These are phyloP conservation scores for Leptarthrus brevirostris DNA, from an alignment of 2,888 invertebrate species.

Conservation along the genomic window DNA sequence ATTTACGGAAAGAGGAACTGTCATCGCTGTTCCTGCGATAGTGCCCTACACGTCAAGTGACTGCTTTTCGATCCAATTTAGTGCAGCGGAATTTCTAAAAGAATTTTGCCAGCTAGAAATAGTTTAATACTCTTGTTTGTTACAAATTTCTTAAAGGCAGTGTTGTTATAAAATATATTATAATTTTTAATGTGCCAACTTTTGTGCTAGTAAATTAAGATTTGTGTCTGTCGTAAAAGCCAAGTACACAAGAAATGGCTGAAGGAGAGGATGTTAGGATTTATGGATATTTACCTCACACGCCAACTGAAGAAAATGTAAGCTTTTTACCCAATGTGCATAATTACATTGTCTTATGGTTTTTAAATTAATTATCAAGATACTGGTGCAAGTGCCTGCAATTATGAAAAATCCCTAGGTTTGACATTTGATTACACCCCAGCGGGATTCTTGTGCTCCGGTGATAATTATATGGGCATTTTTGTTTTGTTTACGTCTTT, in stretches of 20 bases:
- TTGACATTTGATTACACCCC: conserved; percentile 18
- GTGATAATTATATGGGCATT: conserved; percentile 12
- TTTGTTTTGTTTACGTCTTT: no score
- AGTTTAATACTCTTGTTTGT: no score
- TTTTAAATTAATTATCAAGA: conserved; percentile 18
- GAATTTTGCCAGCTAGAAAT: neutral
- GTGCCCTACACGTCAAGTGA: conserved; percentile 35
- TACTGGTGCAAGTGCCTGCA: neutral
- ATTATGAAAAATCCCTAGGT: neutral
- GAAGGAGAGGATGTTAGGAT: conserved; percentile 60
- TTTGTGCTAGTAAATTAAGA: conserved; percentile 8
- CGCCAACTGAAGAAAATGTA: conserved; percentile 55
- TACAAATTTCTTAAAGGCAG: no score
- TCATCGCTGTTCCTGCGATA: conserved; percentile 19
- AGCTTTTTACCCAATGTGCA: no score
- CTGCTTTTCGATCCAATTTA: neutral
- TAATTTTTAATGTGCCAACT: conserved; percentile 21
- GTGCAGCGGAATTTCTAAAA: neutral
- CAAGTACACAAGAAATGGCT: conserved; percentile 55
- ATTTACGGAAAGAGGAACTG: neutral
- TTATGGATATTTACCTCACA: conserved; percentile 61
- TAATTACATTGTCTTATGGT: no score
- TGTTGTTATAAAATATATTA: no score
- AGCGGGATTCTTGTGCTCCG: conserved; percentile 11
- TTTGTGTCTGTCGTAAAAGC: neutral